Evolutionary conservation across 2,113 vertebrate species (phyloP).

Genomic region (Corydoras maculifer): DNA sequence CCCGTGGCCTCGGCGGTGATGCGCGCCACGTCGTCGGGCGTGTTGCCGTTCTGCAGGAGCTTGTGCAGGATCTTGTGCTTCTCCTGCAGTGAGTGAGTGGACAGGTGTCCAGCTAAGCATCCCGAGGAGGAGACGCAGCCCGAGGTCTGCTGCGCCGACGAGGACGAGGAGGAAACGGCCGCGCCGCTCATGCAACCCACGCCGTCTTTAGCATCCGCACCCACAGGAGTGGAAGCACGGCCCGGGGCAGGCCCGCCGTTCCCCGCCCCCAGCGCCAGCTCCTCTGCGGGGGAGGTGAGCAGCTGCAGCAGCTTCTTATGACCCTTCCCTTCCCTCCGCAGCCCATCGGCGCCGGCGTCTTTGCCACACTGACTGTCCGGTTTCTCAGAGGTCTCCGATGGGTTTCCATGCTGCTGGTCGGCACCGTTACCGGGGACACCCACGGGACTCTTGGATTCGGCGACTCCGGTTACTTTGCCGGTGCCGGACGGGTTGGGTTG

Average conservation of each 20-base stretch:
- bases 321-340: conserved; percentile 79
- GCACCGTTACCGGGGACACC: conserved; percentile 63
- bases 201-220: conserved; percentile 78
- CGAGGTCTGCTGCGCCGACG: conserved; percentile 57
- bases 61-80: conserved; percentile 98
- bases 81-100: conserved; percentile 81
- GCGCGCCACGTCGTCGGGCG: conserved; percentile 91
- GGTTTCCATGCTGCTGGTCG: conserved; percentile 57
- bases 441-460: conserved; percentile 82
- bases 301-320: conserved; percentile 94
- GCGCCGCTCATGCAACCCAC: conserved; percentile 64
- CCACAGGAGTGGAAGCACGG: conserved; percentile 47
- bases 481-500: conserved; percentile 50
- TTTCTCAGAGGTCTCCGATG: conserved; percentile 78
- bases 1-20: conserved; percentile 96
- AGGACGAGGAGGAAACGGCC: conserved; percentile 80
- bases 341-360: conserved; percentile 70
- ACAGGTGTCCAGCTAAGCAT: conserved; percentile 53
- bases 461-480: conserved; percentile 62
- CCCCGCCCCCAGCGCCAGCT: conserved; percentile 57
- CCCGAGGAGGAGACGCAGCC: conserved; percentile 67
- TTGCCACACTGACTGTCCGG: conserved; percentile 77
- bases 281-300: conserved; percentile 86
- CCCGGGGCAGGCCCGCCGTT: conserved; percentile 47
- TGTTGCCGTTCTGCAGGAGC: conserved; percentile 92